Base-by-base conservation (phyloP, 2,797 vertebrate genomes). In the Lagocephalus sceleratus region DNA sequence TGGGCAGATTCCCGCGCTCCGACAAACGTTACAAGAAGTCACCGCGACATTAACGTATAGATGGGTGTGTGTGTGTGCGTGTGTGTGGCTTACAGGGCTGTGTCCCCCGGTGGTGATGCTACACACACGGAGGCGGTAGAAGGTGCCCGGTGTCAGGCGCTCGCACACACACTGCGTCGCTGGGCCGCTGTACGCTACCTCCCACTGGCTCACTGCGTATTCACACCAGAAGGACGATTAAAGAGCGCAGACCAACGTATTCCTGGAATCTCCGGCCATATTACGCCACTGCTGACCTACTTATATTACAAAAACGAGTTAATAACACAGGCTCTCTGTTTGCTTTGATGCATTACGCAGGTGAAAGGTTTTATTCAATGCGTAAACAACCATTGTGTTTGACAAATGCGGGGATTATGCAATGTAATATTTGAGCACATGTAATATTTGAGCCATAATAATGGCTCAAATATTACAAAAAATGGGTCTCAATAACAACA, bases 21-120 rank as follows among this genome's bases (percentile, higher is more conserved):
- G 26, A 29, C 11, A 10, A 29, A 10, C 11, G 8, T 29, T 10
- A 29, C 9, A 3, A 32, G 3, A 32, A 32, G 7, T 32, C 29
- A 11, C 29, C 9, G 32, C 32, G 32, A 3, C 32, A 5, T 35
- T 12, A 35, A 35, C 12, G 2, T 49, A 54, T 2, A 66, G 2
- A 54, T 47, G n/a, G n/a, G 32, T 35, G 32, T 10, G 7, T 8
- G 11, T 47, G 52, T 60, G 45, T 29, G 50, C 22, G 32, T 26
- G 39, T 55, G 22, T 63, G 43, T 46, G 17, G 62, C 63, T 71
- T 68, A 98, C 97, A 89, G 93, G 94, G 81, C 97, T 98, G 87
- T 96, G 94, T 49, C 97, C 97, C 2, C 96, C 96, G 20, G 94
- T 95, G 81, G 94, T 95, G 90, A 96, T 94, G 85, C 94, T 95